phyloP scores from a whole-genome alignment of 2,113 vertebrate species.

The Stercorarius parasiticus region DNA sequence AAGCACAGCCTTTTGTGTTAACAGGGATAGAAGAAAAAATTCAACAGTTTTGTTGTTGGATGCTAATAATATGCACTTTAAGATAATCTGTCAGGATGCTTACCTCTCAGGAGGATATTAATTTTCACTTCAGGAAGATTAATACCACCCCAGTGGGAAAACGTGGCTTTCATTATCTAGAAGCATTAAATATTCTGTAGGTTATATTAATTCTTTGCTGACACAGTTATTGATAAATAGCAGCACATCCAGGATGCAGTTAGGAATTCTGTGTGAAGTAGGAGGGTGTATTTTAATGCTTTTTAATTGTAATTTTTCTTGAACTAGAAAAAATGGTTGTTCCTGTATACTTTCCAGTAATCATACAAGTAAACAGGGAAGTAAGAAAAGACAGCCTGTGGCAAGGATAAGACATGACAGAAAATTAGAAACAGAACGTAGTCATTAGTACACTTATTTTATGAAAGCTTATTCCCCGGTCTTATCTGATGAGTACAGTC shows the following conservation, averaged over 20 bases:
- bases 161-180: background rate
- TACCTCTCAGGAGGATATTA: conserved; percentile 34
- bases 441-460: background rate
- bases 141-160: conserved; percentile 13
- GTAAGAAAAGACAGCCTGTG: background rate
- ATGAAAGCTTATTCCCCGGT: background rate
- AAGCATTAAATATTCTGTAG: background rate
- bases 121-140: conserved; percentile 43
- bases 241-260: background rate
- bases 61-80: conserved; percentile 10
- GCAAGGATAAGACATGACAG: background rate
- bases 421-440: background rate
- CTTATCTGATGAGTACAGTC: background rate
- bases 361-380: background rate
- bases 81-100: conserved; percentile 25
- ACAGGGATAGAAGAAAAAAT: background rate
- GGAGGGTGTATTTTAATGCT: background rate
- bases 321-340: background rate
- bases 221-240: background rate
- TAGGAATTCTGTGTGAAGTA: background rate
- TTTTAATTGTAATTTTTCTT: conserved; percentile 7
- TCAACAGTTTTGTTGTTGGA: background rate
- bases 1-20: conserved; percentile 21
- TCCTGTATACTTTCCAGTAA: background rate
- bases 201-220: background rate